Base-by-base conservation (phyloP, 2,113 vertebrate genomes). In the Noctilio leporinus region DNA sequence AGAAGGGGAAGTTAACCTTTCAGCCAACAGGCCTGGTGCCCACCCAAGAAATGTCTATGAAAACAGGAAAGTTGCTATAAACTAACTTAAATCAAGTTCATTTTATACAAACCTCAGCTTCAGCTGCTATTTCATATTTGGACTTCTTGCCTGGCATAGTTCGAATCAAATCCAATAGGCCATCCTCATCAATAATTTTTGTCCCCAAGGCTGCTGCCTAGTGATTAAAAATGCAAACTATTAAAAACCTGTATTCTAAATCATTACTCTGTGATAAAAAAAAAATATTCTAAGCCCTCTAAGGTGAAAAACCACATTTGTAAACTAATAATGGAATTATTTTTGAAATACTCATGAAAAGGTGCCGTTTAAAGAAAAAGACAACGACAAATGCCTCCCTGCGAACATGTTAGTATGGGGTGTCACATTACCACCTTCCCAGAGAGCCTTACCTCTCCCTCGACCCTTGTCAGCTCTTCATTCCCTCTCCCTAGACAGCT, bases 71-170 rank as follows among this genome's bases (percentile, higher is more conserved):
- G n/a, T 7, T 91, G 59, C 38, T 78, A 72, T 28, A 33, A 0
- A 38, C 26, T 43, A 86, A 89, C 6, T 85, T 90, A 91, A 85
- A 69, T 28, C 38, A 72, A 67, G 24, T 47, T 89, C 9, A 49
- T 40, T 86, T 43, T 86, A 57, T 88, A 97, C 97, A 95, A 96
- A 99, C 99, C 99, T 99, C 99, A 24, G 98, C 95, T 98, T 99
- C 99, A 76, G 99, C 99, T 2, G 98, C 99, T 62, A 99, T 98
- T 97, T 99, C 99, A 4, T 99, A 99, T 96, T 99, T 99, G 64
- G 99, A 99, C 97, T 99, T 99, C 97, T 99, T 99, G 87, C 99
- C 99, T 53, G 99, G 99, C 98, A 99, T 99, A 93, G 98, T 99
- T 97, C 99, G 98, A 97, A 99, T 99, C 84, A 99, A 98, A 95